phyloP scores from a whole-genome alignment of 2,113 vertebrate genomes.

The Phalacrocorax aristotelis region DNA sequence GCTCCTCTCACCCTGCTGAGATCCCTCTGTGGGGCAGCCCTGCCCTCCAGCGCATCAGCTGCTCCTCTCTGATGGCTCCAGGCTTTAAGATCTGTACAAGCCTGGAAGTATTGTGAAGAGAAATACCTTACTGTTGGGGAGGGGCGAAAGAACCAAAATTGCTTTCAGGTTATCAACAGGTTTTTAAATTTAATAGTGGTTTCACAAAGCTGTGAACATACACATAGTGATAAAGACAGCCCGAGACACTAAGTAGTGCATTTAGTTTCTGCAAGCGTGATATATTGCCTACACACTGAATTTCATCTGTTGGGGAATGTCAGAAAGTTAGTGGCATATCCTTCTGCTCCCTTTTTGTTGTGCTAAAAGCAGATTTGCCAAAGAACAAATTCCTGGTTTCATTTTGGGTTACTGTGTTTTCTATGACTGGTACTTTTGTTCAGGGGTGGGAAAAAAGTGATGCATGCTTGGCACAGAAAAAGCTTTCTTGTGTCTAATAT shows the following conservation, averaged over 20 bases:
- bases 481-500: not conserved
- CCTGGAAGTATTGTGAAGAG: not conserved
- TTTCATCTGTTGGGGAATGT: slow-evolving; percentile 24
- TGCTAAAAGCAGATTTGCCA: slow-evolving; percentile 15
- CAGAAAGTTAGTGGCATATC: slow-evolving; percentile 12
- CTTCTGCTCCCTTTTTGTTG: slow-evolving; percentile 38
- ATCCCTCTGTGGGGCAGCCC: not conserved
- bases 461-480: slow-evolving; percentile 17
- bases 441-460: not conserved
- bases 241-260: not conserved
- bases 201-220: not conserved
- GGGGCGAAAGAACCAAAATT: not conserved
- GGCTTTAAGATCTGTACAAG: not conserved
- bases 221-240: not conserved
- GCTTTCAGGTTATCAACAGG: not conserved
- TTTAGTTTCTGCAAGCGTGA: not conserved
- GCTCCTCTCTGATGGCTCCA: not conserved
- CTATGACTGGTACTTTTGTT: not conserved
- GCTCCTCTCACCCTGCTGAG: not conserved
- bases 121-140: not conserved
- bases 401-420: slow-evolving; percentile 18
- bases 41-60: not conserved
- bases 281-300: slow-evolving; percentile 30
- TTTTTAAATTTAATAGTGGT: not conserved
- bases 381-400: not conserved